Conservation (phyloP, 2,797 vertebrate species). For the Sternotherus odoratus region DNA sequence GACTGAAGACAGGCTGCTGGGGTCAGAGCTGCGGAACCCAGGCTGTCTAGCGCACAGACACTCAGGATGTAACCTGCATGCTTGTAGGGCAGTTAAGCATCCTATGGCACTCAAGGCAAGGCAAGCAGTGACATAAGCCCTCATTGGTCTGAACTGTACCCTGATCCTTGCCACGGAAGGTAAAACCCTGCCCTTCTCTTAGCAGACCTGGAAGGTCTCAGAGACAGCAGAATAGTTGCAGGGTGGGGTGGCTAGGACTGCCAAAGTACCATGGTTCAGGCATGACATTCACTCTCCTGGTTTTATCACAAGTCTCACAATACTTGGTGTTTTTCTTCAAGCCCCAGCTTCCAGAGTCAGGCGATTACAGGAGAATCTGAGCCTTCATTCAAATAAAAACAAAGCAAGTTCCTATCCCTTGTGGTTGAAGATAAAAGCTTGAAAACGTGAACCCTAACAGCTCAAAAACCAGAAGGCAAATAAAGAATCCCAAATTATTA, state of each 20-base stretch:
- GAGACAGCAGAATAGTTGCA: not conserved
- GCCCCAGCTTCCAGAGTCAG: not conserved
- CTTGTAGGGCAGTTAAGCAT: too few species aligned
- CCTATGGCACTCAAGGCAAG: too few species aligned
- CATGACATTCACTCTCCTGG: not conserved
- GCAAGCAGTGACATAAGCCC: too few species aligned
- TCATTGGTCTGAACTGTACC: too few species aligned
- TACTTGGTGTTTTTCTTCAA: too few species aligned
- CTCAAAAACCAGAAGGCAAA: not conserved
- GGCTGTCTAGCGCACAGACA: too few species aligned
- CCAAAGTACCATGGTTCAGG: not conserved
- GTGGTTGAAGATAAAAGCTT: not conserved
- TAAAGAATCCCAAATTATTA: not conserved
- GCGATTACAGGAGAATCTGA: not conserved
- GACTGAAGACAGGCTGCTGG: too few species aligned
- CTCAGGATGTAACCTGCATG: too few species aligned
- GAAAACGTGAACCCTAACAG: not conserved
- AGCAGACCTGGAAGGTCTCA: not conserved
- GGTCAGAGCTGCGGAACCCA: too few species aligned
- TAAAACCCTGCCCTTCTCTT: not conserved
- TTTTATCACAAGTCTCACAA: not conserved
- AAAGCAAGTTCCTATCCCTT: conserved; percentile 11
- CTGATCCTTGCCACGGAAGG: too few species aligned
- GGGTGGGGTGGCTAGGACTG: not conserved
- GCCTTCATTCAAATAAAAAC: conserved; percentile 2